These are phyloP conservation scores for Pandion haliaetus DNA, from an alignment of 2,113 vertebrate genomes.

Conservation along the genomic window DNA sequence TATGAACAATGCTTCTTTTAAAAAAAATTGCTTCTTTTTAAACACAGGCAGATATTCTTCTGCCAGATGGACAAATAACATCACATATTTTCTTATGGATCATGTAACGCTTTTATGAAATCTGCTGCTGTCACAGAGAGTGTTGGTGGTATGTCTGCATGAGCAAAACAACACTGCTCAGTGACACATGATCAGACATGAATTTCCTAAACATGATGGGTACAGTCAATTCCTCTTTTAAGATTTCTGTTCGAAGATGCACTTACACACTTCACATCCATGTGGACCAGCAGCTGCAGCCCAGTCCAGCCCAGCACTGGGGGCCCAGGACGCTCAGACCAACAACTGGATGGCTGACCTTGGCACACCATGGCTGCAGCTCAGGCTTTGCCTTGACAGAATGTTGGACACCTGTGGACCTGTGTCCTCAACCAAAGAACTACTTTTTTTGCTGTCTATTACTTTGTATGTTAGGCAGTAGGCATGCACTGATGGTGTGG, in stretches of 20 bases:
- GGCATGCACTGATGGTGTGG: not conserved
- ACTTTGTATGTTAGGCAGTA: not conserved
- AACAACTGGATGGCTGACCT: not conserved
- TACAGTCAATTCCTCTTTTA: not conserved
- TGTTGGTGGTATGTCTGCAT: not conserved
- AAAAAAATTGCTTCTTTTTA: not conserved
- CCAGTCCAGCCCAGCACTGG: not conserved
- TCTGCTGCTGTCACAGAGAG: not conserved
- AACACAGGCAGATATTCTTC: not conserved
- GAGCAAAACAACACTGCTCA: not conserved
- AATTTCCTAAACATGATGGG: not conserved
- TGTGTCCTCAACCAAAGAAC: not conserved
- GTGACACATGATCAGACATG: not conserved
- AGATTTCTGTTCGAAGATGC: not conserved
- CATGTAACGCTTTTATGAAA: not conserved
- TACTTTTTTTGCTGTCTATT: not conserved
- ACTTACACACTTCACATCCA: too few species aligned
- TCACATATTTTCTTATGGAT: not conserved
- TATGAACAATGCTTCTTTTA: not conserved
- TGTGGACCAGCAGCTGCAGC: not conserved
- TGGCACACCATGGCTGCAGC: fast-evolving
- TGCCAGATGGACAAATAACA: not conserved
- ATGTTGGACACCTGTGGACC: not conserved
- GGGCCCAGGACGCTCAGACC: not conserved
- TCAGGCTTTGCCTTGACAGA: not conserved